Evolutionary conservation across 2,113 vertebrate genomes (phyloP).

Genomic region (Urocolius indicus): DNA sequence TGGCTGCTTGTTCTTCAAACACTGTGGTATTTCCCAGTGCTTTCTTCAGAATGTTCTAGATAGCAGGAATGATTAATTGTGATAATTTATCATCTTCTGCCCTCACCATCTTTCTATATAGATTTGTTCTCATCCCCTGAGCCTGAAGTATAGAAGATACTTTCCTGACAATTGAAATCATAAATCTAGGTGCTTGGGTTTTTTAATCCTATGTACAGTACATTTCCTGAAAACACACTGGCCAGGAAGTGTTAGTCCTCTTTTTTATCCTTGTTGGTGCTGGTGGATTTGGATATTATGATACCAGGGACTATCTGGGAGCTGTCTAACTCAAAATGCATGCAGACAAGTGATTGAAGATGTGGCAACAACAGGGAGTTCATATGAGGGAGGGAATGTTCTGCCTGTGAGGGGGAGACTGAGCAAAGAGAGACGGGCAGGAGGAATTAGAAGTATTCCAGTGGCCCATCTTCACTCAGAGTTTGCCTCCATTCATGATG

Average conservation of each 20-base stretch:
- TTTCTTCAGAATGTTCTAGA: background rate
- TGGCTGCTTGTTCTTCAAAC: background rate
- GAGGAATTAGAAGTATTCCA: background rate
- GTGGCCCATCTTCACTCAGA: background rate
- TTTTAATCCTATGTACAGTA: no score
- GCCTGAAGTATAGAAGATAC: background rate
- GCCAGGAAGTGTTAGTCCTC: background rate
- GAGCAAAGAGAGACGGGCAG: background rate
- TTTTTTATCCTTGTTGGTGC: background rate
- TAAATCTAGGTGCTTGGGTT: background rate
- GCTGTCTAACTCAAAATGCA: background rate
- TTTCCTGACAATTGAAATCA: background rate
- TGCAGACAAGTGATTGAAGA: background rate
- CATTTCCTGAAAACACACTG: background rate
- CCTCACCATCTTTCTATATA: background rate
- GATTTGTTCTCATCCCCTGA: conserved; percentile 7
- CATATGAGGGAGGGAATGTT: background rate
- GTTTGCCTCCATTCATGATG: background rate
- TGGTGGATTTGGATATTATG: background rate
- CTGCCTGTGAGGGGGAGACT: background rate
- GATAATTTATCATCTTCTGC: background rate
- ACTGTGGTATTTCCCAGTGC: background rate
- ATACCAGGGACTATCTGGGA: background rate
- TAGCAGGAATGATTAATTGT: background rate
- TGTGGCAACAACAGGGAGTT: background rate